Evolutionary conservation across 2,888 invertebrate species (phyloP).

Genomic region (Polydrusus tereticollis): DNA sequence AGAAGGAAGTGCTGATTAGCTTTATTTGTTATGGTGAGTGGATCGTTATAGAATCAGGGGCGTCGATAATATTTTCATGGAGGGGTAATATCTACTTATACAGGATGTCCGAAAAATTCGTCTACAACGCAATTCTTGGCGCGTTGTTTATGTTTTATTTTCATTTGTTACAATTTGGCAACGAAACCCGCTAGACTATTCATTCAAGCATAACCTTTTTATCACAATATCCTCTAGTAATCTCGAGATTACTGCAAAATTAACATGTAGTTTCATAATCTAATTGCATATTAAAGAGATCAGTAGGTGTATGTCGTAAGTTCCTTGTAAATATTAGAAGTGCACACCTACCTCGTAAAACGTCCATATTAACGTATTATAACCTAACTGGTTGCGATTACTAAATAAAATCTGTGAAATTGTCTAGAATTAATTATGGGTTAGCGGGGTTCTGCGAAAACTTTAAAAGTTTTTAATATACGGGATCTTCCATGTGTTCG

Average conservation of each 20-base stretch:
- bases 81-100: too few species aligned
- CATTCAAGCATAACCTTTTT: neutral
- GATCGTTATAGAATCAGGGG: too few species aligned
- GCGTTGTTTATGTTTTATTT: neutral
- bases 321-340: neutral
- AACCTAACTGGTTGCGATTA: neutral
- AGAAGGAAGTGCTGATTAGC: neutral
- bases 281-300: conserved; percentile 18
- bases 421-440: too few species aligned
- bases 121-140: too few species aligned
- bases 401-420: too few species aligned
- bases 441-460: too few species aligned
- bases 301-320: conserved; percentile 21
- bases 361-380: neutral
- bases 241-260: neutral
- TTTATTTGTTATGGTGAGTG: neutral
- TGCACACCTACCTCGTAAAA: conserved; percentile 19
- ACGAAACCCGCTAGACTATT: neutral
- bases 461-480: too few species aligned
- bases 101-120: too few species aligned
- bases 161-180: neutral
- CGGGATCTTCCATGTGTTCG: too few species aligned
- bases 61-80: too few species aligned
- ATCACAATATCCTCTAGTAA: neutral
- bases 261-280: conserved; percentile 19